Evolutionary conservation across 1,140 invertebrate genomes (phyloP).

Genomic region (Anadara kagoshimensis): DNA sequence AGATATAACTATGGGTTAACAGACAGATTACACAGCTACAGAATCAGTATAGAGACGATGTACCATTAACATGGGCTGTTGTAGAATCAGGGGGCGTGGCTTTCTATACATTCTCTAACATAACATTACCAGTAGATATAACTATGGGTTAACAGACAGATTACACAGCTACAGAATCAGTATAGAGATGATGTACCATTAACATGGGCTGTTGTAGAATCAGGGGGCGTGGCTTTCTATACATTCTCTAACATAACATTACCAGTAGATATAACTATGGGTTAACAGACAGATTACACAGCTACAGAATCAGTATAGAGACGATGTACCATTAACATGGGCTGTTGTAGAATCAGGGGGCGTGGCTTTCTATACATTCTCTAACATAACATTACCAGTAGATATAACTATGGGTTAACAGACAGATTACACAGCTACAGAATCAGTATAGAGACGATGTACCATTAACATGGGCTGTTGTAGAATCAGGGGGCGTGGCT

Average conservation of each 20-base stretch:
- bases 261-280: background rate
- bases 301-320: constrained; percentile 18
- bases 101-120: constrained; percentile 48
- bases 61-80: constrained; percentile 64
- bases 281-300: no score
- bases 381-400: background rate
- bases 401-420: no score
- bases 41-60: constrained; percentile 40
- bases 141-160: no score
- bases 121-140: background rate
- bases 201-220: constrained; percentile 65
- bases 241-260: background rate
- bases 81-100: constrained; percentile 65
- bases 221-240: constrained; percentile 66
- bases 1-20: no score
- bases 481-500: constrained; percentile 63
- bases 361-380: constrained; percentile 59
- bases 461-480: constrained; percentile 64
- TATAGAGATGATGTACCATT: constrained; percentile 54
- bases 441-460: constrained; percentile 45
- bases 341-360: constrained; percentile 67
- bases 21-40: no score
- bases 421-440: no score
- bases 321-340: constrained; percentile 60
- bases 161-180: background rate